phyloP scores from a whole-genome alignment of 2,888 invertebrate genomes.

The Rotaria magnacalcarata region DNA sequence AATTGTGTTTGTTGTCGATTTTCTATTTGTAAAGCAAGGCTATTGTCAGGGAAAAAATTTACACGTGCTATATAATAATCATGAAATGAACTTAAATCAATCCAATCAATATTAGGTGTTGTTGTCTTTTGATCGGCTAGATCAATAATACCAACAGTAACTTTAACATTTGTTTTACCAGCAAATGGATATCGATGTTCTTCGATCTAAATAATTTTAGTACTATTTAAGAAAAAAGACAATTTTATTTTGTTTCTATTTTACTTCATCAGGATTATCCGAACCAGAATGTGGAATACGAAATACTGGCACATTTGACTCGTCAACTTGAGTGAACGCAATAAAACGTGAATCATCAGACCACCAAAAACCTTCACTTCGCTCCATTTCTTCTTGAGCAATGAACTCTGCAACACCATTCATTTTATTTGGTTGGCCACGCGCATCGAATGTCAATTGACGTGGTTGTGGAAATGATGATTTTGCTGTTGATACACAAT shows the following conservation, averaged over 20 bases:
- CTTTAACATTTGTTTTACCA: not conserved
- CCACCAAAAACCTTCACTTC: constrained; percentile 12
- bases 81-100: constrained; percentile 6
- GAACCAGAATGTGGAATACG: constrained; percentile 18
- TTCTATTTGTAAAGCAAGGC: constrained; percentile 12
- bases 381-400: constrained; percentile 35
- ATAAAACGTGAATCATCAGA: not conserved
- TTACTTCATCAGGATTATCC: constrained; percentile 18
- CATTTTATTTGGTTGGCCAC: not conserved
- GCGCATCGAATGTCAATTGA: constrained; percentile 2
- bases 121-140: not conserved
- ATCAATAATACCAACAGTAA: constrained; percentile 6
- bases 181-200: constrained; percentile 32
- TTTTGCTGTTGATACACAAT: not conserved
- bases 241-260: not conserved
- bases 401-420: constrained; percentile 28
- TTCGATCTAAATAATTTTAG: not conserved
- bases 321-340: constrained; percentile 11
- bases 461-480: not conserved
- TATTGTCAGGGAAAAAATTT: constrained; percentile 10
- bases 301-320: not conserved
- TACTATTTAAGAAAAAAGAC: no score
- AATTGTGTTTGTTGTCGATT: constrained; percentile 17
- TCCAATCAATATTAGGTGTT: not conserved
- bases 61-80: constrained; percentile 23